Conservation (phyloP, 1,140 invertebrate species). For the Cotesia glomerata region DNA sequence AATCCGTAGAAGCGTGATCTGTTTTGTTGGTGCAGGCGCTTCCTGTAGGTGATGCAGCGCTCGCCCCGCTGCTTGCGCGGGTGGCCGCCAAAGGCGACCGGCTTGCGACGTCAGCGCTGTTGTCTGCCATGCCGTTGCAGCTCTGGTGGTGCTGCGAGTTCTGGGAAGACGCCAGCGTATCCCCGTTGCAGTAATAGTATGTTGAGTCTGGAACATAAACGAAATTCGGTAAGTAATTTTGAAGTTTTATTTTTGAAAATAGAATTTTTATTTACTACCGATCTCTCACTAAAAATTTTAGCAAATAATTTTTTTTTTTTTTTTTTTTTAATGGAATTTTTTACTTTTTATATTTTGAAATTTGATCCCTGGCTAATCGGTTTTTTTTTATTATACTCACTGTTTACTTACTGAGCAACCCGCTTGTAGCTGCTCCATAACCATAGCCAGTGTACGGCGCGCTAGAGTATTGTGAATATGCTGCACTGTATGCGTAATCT, state of each 20-base stretch:
- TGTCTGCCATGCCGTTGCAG: slow-evolving; percentile 52
- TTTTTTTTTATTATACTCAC: slow-evolving; percentile 68
- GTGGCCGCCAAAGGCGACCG: slow-evolving; percentile 74
- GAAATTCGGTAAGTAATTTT: background rate
- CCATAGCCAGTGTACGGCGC: slow-evolving; percentile 75
- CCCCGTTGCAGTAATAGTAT: slow-evolving; percentile 72
- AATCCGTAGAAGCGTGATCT: slow-evolving; percentile 65
- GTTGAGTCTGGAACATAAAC: slow-evolving; percentile 64
- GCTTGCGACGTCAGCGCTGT: slow-evolving; percentile 61
- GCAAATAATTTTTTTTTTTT: no score
- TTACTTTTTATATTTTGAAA: no score
- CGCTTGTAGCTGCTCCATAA: slow-evolving; percentile 74
- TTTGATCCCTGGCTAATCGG: slow-evolving; percentile 55
- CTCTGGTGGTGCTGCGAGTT: slow-evolving; percentile 50
- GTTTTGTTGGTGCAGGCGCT: slow-evolving; percentile 71
- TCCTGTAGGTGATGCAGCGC: slow-evolving; percentile 74
- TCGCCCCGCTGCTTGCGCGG: slow-evolving; percentile 72
- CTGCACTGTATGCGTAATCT: slow-evolving; percentile 77
- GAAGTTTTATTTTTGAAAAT: no score
- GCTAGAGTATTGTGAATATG: slow-evolving; percentile 77
- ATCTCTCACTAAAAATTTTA: background rate
- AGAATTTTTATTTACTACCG: background rate
- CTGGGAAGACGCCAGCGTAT: slow-evolving; percentile 63
- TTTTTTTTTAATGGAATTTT: no score
- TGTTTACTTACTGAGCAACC: slow-evolving; percentile 83